Conservation (phyloP, 30 jellyfish, hydroid and myxozoan species). For the Turritopsis dohrnii region DNA sequence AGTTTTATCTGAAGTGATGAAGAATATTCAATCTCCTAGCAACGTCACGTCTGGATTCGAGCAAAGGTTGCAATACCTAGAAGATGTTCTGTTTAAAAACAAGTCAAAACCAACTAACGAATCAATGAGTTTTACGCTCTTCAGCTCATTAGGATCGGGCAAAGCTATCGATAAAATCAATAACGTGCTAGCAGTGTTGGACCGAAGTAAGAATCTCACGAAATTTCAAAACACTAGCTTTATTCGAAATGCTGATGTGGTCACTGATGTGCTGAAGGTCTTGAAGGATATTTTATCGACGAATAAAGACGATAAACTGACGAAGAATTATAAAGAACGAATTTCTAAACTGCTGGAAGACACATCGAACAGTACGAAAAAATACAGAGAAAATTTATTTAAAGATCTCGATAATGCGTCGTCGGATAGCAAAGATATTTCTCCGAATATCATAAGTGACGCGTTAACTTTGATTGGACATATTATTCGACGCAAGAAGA, state of each 20-base stretch:
- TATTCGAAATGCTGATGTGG: constrained; percentile 60
- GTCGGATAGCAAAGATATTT: constrained; percentile 48
- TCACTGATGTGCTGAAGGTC: constrained; percentile 78
- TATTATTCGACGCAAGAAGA: constrained; percentile 60
- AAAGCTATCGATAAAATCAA: constrained; percentile 73
- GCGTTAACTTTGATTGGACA: constrained; percentile 74
- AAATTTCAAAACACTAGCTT: constrained; percentile 27
- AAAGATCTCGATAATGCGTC: constrained; percentile 64
- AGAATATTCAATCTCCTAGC: constrained; percentile 54
- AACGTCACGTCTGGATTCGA: constrained; percentile 19
- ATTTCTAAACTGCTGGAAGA: constrained; percentile 72
- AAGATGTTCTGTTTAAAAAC: constrained; percentile 15
- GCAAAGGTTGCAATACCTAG: constrained; percentile 16
- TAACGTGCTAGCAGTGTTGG: constrained; percentile 52
- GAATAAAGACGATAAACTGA: constrained; percentile 43
- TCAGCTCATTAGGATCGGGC: constrained; percentile 63
- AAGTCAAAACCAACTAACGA: constrained; percentile 24
- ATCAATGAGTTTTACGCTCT: constrained; percentile 48
- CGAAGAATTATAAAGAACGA: constrained; percentile 59
- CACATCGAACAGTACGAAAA: constrained; percentile 74
- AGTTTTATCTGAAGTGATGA: constrained; percentile 65
- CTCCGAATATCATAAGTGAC: constrained; percentile 71
- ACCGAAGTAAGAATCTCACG: constrained; percentile 32
- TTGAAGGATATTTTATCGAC: constrained; percentile 78
- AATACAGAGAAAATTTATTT: constrained; percentile 58